A percentile compares a stretch with the other conserved stretches of the same genome.
phyloP scores from a whole-genome alignment of 2,113 vertebrate species.

The Nipponia nippon region DNA sequence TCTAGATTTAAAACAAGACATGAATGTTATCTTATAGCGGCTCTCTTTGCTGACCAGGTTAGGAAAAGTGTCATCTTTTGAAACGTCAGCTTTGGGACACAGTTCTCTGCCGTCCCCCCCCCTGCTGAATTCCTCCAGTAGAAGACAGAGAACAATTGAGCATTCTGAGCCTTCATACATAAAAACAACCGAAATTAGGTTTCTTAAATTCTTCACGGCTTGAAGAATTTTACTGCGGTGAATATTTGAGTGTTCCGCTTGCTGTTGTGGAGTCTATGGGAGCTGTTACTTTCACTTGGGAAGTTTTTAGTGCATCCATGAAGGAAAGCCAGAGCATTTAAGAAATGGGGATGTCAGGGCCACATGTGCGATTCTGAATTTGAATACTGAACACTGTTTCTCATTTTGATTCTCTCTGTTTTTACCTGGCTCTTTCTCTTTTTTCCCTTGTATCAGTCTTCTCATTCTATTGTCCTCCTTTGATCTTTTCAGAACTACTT shows the following conservation, averaged over 20 bases:
- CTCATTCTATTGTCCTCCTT: not conserved
- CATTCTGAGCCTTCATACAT: not conserved
- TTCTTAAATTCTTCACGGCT: not conserved
- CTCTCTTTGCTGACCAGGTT: not conserved
- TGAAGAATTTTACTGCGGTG: not conserved
- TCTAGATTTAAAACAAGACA: not conserved
- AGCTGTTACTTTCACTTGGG: not conserved
- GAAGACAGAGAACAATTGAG: not conserved
- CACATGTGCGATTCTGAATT: not conserved
- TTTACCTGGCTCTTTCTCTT: not conserved
- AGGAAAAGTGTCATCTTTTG: not conserved
- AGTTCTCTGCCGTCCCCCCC: not conserved
- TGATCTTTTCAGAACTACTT: not conserved
- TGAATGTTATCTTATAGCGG: not conserved
- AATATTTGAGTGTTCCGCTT: not conserved
- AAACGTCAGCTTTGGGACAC: not conserved
- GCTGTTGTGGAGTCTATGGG: not conserved
- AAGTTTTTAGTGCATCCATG: not conserved
- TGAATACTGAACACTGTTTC: not conserved
- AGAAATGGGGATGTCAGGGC: not conserved
- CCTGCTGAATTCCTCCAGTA: not conserved
- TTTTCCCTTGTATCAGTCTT: not conserved
- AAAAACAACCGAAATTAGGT: not conserved
- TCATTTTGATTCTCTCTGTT: not conserved
- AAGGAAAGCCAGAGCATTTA: not conserved